phyloP scores from a whole-genome alignment of 92 coral and sea anemone species.

The Phenganax marumi region DNA sequence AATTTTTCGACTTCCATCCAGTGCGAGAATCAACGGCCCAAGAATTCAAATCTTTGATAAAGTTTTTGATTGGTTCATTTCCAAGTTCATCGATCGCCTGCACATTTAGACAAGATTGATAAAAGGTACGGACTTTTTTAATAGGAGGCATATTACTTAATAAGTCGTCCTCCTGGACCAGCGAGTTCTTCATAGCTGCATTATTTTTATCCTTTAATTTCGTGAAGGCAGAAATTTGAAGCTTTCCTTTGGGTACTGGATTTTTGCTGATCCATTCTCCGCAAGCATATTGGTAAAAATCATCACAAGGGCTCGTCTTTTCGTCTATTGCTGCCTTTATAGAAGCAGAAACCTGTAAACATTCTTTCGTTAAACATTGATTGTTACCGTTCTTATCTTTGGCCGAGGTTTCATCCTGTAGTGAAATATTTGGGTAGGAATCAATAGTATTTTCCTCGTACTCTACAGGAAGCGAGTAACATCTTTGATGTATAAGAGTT shows the following conservation, averaged over 20 bases:
- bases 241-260: constrained; percentile 15
- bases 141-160: constrained; percentile 57
- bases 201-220: constrained; percentile 65
- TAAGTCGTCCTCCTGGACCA: constrained; percentile 48
- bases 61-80: constrained; percentile 60
- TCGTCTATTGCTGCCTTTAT: constrained; percentile 68
- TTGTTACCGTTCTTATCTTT: neutral
- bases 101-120: constrained; percentile 77
- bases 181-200: constrained; percentile 58
- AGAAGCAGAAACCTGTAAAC: constrained; percentile 58
- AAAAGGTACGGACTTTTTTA: constrained; percentile 76
- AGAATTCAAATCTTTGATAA: constrained; percentile 65
- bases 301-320: constrained; percentile 39
- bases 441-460: neutral
- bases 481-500: neutral
- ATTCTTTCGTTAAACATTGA: constrained; percentile 47
- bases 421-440: neutral
- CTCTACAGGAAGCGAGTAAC: neutral
- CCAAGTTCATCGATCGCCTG: constrained; percentile 71
- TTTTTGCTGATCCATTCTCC: constrained; percentile 31
- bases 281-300: constrained; percentile 35
- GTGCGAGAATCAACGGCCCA: constrained; percentile 63
- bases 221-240: constrained; percentile 32
- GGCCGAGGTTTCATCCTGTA: neutral
- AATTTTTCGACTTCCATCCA: constrained; percentile 61